Percentiles rank a stretch among this genome's conserved stretches.
phyloP scores from a whole-genome alignment of 2,113 vertebrate genomes.

The Mastomys natalensis region DNA sequence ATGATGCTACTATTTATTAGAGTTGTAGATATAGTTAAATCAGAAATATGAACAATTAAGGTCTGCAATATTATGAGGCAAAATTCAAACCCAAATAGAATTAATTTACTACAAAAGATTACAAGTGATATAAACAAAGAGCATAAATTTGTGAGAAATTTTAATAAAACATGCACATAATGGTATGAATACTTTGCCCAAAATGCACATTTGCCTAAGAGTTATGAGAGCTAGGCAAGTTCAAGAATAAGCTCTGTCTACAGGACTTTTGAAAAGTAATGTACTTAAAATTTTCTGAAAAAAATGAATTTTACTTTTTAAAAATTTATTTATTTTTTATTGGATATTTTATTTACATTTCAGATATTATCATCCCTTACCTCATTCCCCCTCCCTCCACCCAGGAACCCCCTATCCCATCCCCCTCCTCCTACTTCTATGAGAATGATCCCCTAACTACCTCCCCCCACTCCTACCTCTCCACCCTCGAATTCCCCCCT shows the following conservation, averaged over 20 bases:
- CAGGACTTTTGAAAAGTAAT: not conserved
- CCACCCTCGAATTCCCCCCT: too few relatives aligned
- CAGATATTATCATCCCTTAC: too few relatives aligned
- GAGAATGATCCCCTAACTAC: too few relatives aligned
- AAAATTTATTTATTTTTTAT: too few relatives aligned
- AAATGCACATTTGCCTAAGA: not conserved
- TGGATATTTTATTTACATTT: too few relatives aligned
- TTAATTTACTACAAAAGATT: constrained; percentile 2
- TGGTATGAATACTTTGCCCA: not conserved
- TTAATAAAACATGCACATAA: not conserved
- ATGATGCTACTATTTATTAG: not conserved
- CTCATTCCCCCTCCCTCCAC: too few relatives aligned
- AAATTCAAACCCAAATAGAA: not conserved
- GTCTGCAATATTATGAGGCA: not conserved
- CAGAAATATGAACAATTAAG: not conserved
- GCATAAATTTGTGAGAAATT: not conserved
- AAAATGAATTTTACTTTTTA: too few relatives aligned
- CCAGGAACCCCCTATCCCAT: too few relatives aligned
- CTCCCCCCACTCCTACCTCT: too few relatives aligned
- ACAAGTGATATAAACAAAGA: not conserved
- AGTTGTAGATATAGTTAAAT: not conserved
- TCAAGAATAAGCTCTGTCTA: not conserved
- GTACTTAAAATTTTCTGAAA: not conserved
- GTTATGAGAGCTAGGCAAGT: not conserved
- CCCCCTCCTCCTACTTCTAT: too few relatives aligned